Evolutionary conservation across 2,797 vertebrate species (phyloP).

Genomic region (Sandelia bainsii): DNA sequence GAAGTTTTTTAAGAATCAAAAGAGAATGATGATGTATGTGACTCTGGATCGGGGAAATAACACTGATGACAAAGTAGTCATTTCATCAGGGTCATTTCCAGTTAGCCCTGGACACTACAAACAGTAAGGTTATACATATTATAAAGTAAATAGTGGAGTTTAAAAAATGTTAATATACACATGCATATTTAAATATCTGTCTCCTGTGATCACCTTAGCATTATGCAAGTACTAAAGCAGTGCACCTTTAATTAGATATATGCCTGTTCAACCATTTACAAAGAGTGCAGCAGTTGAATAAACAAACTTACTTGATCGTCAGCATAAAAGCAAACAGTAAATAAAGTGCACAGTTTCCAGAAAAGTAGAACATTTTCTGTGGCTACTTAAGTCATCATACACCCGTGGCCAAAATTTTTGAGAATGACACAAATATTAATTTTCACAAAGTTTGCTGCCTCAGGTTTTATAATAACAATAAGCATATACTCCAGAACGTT

Average conservation of each 20-base stretch:
- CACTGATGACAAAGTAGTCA: not conserved
- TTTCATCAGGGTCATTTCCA: not conserved
- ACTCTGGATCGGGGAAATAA: too few species aligned
- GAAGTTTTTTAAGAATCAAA: slow-evolving; percentile 55
- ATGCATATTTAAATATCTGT: too few species aligned
- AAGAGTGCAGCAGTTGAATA: not conserved
- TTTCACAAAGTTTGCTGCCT: too few species aligned
- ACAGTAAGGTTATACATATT: not conserved
- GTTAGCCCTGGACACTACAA: not conserved
- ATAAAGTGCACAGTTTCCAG: not conserved
- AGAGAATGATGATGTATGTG: not conserved
- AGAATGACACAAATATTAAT: too few species aligned
- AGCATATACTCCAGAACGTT: too few species aligned
- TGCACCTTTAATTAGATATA: too few species aligned
- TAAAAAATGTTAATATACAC: not conserved
- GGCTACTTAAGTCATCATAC: not conserved
- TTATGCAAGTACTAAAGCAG: too few species aligned
- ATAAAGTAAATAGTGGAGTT: too few species aligned
- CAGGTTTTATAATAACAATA: too few species aligned
- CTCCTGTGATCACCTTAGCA: too few species aligned
- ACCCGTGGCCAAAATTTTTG: too few species aligned
- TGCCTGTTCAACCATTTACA: not conserved
- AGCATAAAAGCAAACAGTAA: not conserved
- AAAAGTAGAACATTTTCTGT: not conserved
- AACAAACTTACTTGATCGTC: not conserved